Evolutionary conservation across 2,113 vertebrate species (phyloP).

Genomic region (Phalacrocorax brasilianus): DNA sequence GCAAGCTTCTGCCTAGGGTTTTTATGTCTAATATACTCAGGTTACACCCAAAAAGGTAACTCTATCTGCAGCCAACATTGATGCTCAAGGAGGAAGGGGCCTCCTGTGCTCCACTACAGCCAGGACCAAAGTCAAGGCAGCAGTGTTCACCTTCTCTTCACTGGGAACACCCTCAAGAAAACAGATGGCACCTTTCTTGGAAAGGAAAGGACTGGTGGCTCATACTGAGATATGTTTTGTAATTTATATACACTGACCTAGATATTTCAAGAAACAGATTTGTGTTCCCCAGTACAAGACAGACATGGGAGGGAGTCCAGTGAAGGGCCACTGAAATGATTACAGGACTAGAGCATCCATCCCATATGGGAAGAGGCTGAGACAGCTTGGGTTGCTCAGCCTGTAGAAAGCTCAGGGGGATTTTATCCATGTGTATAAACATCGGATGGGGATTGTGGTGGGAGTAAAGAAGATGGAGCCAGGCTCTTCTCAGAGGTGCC

Average conservation of each 20-base stretch:
- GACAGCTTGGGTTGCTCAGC: not conserved
- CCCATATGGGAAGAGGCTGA: not conserved
- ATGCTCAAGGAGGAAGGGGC: not conserved
- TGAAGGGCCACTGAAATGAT: not conserved
- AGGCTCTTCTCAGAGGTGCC: not conserved
- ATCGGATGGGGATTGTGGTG: not conserved
- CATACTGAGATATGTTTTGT: not conserved
- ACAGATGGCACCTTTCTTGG: not conserved
- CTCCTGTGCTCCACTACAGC: rapidly evolving
- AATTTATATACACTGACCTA: not conserved
- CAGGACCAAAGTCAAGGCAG: not conserved
- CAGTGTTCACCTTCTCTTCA: not conserved
- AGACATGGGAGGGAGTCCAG: not conserved
- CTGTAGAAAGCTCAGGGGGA: not conserved
- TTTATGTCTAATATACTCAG: not conserved
- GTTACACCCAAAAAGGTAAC: not conserved
- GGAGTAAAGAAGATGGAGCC: not conserved
- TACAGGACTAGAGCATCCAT: not conserved
- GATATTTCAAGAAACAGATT: not conserved
- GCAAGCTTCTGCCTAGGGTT: not conserved
- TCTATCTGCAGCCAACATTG: not conserved
- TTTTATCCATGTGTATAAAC: not conserved
- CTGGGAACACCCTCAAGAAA: not conserved
- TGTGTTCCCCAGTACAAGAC: not conserved
- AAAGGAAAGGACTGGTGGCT: not conserved